phyloP scores from a whole-genome alignment of 2,797 vertebrate species.

The Alauda arvensis region DNA sequence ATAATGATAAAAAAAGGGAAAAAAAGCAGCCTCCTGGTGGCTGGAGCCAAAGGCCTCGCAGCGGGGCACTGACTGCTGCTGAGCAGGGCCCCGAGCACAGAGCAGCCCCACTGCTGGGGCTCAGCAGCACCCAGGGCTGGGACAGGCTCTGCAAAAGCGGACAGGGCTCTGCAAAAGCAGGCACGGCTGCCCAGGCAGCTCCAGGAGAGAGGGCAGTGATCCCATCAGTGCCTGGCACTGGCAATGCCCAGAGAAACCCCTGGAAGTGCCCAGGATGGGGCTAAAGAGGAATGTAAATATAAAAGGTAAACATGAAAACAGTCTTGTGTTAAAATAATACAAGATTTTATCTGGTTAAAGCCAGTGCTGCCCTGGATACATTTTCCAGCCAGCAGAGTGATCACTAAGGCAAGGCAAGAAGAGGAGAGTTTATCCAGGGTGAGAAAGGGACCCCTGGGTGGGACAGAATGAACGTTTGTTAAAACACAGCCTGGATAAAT shows the following conservation, averaged over 20 bases:
- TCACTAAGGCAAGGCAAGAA: not conserved
- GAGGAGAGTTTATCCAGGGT: not conserved
- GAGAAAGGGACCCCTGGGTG: not conserved
- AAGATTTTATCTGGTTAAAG: not conserved
- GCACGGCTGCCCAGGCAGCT: not conserved
- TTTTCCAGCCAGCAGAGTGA: not conserved
- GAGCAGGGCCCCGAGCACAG: not conserved
- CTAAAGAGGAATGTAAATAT: not conserved
- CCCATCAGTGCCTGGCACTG: not conserved
- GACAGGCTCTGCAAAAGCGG: not conserved
- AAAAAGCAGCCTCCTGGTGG: not conserved
- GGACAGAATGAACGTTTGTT: not conserved
- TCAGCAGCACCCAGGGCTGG: not conserved
- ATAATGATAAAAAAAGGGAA: no score
- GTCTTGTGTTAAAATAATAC: not conserved
- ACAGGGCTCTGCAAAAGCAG: not conserved
- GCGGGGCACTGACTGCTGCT: slow-evolving; percentile 25
- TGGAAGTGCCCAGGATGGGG: not conserved
- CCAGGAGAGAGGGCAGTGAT: not conserved
- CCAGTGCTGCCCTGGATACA: fast-evolving
- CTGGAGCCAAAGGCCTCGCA: not conserved
- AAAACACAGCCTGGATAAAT: not conserved
- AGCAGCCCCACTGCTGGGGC: not conserved
- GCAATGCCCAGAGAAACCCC: not conserved
- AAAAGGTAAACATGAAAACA: no score